These are phyloP conservation scores for Crypturellus tataupa DNA, from an alignment of 2,797 vertebrate species.

Conservation along the genomic window DNA sequence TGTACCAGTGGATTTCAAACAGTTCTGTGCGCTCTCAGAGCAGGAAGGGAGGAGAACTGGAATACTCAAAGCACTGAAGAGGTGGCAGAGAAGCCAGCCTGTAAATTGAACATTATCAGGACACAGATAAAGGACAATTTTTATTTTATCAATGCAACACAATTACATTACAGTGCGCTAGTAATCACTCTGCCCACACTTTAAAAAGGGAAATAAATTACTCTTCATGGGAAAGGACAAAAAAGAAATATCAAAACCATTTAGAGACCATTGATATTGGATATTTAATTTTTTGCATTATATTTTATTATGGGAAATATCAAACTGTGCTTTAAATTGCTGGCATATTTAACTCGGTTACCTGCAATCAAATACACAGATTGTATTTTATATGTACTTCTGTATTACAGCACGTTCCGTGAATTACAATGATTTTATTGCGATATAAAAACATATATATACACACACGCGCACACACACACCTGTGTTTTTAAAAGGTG, in stretches of 20 bases:
- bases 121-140: conserved; percentile 99
- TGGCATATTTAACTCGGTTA: conserved; percentile 98
- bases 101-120: conserved; percentile 99
- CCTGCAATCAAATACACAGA: conserved; percentile 96
- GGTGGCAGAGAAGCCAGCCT: conserved; percentile 96
- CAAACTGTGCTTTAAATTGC: conserved; percentile 97
- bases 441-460: conserved; percentile 50
- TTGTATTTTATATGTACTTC: conserved; percentile 92
- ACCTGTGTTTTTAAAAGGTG: conserved; percentile 66
- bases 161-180: conserved; percentile 99
- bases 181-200: conserved; percentile 99
- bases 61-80: conserved; percentile 93
- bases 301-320: conserved; percentile 93
- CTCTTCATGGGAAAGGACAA: conserved; percentile 91
- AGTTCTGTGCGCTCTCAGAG: conserved; percentile 93
- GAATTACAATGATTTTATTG: conserved; percentile 86
- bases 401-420: conserved; percentile 82
- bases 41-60: conserved; percentile 91
- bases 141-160: conserved; percentile 99
- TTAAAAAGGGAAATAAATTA: conserved; percentile 91
- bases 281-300: conserved; percentile 94
- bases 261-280: conserved; percentile 97
- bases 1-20: conserved; percentile 99
- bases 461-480: background rate
- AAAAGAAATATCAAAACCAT: conserved; percentile 93